Evolutionary conservation across 1,140 invertebrate genomes (phyloP), one percentile per base, ranked within the genome.

Genomic region (Leptopilina clavipes): DNA sequence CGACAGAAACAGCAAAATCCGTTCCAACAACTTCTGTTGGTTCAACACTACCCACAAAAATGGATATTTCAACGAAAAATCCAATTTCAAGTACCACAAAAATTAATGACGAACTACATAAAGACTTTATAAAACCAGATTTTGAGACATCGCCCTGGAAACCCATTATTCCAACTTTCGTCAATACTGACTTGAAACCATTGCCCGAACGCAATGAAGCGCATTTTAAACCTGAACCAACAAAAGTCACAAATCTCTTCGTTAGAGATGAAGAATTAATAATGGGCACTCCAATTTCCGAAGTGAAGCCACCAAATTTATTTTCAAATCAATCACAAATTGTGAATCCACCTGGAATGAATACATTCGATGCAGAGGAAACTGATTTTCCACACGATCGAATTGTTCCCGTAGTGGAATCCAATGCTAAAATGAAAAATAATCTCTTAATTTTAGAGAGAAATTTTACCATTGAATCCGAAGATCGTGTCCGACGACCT

Each of bases 71-170:
- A 0, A 78, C 81, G 10, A 81, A 72, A n/a, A 19, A 74, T 12
- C 45, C 88, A 86, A 84, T 86, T 86, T 86, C 86, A 86, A 85
- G 86, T 84, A 72, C 86, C 84, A 75, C 80, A 86, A 52, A 76
- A 19, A 71, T 52, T 18, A 72, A 48, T 75, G 70, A 48, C 75
- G 7, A 74, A 83, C 1, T 65, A 9, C 72, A 72, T 54, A 83
- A 87, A 11, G 87, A 86, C 12, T 89, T 89, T 44, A 82, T 76
- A 3, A 85, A 89, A 8, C 88, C 89, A 0, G 83, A 88, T 18
- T 86, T 90, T 11, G 89, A 90, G 37, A 89, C 85, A 2, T 90
- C 89, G 0, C 87, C 89, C 0, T 91, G 89, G 90, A 86, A 81
- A 45, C 90, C 90, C 0, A 91, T 91, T 1, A 81, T 90, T 25